These are phyloP conservation scores for Crenichthys baileyi DNA, from an alignment of 2,797 vertebrate species.

Conservation along the genomic window DNA sequence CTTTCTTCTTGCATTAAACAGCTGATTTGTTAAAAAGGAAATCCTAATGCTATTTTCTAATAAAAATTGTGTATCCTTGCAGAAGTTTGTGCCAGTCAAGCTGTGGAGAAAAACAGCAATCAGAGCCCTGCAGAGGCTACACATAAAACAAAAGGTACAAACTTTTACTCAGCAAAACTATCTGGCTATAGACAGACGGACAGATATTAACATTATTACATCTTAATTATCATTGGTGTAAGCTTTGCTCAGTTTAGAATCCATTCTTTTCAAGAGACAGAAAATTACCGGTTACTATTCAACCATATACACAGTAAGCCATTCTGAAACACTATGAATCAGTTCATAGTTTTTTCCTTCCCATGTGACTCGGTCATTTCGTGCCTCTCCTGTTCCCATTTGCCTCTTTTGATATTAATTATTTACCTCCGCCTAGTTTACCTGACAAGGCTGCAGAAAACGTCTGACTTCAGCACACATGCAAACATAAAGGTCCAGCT, in stretches of 20 bases:
- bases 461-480: constrained; percentile 9
- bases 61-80: background rate
- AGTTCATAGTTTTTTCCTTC: background rate
- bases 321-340: constrained; percentile 6
- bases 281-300: background rate
- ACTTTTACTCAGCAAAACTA: background rate
- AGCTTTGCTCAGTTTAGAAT: too few species aligned
- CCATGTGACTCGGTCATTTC: background rate
- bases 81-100: constrained; percentile 27
- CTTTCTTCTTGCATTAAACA: background rate
- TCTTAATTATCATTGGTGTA: background rate
- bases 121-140: constrained; percentile 14
- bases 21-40: background rate
- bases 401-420: constrained; percentile 45
- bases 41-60: background rate
- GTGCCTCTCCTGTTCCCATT: background rate
- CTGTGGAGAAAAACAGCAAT: constrained; percentile 21
- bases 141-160: constrained; percentile 50
- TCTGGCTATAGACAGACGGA: too few species aligned
- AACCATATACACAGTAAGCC: background rate
- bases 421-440: constrained; percentile 52
- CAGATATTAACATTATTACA: background rate
- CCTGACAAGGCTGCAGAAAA: constrained; percentile 6
- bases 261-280: background rate
- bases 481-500: background rate